Percentiles rank a stretch among this genome's conserved stretches.
Conservation (phyloP, 2,888 invertebrate genomes). For the Trichopoda pennipes region DNA sequence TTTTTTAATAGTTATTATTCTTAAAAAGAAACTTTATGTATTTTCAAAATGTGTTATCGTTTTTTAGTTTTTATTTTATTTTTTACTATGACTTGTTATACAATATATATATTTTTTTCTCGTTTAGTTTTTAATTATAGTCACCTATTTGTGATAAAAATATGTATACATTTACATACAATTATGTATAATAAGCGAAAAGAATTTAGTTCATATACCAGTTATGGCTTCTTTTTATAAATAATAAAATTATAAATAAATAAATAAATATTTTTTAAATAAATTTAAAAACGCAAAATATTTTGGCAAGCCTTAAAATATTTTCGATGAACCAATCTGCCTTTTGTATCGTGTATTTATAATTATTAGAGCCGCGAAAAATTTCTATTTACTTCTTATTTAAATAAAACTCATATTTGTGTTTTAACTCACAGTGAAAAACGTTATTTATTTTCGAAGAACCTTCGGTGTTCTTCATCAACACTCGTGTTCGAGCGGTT, state of each 20-base stretch:
- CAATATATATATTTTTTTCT: not conserved
- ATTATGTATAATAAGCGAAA: constrained; percentile 4
- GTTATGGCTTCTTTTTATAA: not conserved
- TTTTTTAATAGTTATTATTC: not conserved
- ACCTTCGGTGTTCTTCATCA: too few species aligned
- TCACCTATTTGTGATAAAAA: constrained; percentile 48
- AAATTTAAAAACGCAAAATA: not conserved
- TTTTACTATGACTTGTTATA: not conserved
- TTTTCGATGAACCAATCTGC: too few species aligned
- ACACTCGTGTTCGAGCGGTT: too few species aligned
- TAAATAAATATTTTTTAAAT: not conserved
- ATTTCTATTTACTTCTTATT: too few species aligned
- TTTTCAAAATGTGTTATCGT: not conserved
- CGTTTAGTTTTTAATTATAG: constrained; percentile 38
- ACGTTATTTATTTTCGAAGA: too few species aligned
- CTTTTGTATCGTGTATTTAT: too few species aligned
- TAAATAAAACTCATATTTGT: too few species aligned
- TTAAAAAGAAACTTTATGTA: too few species aligned
- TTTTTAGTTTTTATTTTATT: not conserved
- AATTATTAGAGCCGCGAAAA: too few species aligned
- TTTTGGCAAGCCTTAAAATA: not conserved
- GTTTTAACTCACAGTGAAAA: too few species aligned
- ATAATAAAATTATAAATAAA: constrained; percentile 6
- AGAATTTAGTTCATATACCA: not conserved
- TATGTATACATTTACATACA: constrained; percentile 24